Evolutionary conservation across 2,888 invertebrate species (phyloP), one percentile per base, ranked within the genome.

Genomic region (Xestobium rufovillosum): DNA sequence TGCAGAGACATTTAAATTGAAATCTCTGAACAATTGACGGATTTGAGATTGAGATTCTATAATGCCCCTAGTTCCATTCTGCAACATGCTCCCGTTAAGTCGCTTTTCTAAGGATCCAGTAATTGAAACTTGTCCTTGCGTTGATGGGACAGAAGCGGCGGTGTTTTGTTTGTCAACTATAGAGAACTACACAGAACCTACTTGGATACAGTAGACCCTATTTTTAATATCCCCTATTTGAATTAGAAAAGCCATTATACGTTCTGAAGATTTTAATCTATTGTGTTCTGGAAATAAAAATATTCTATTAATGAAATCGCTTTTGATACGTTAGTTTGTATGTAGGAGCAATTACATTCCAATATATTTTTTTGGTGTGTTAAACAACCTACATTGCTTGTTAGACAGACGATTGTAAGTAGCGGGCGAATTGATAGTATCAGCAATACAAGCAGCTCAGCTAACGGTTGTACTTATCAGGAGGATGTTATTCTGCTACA

Each of bases 41-140:
- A 62, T 63, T 63, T 59, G 51, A 55, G 57, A 62, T 61, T 57
- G 56, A 59, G 50, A 55, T 58, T 57, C 52, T 56, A 59, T 63
- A 62, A 62, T 63, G 53, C 63, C 52, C 48, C 49, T 45, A 47
- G 30, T 51, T 53, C 58, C 50, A 61, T 61, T 61, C 59, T 56
- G 53, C 51, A 56, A 53, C 63, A 61, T 61, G 62, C 55, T 53
- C 56, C 51, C 55, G 52, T 51, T 60, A 60, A 60, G 60, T 60
- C 60, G 54, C 56, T 55, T 57, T 60, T 59, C 57, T 57, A 60
- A 60, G 57, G 60, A 57, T 53, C 55, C 47, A 49, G 61, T 62
- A 63, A 62, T 62, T 63, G 61, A 62, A 63, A 60, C 59, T 52
- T 56, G 55, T 34, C 49, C 54, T 53, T 56, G 48, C 47, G 45